phyloP scores from a whole-genome alignment of 2,113 vertebrate species.

The Hepsetus odoe region DNA sequence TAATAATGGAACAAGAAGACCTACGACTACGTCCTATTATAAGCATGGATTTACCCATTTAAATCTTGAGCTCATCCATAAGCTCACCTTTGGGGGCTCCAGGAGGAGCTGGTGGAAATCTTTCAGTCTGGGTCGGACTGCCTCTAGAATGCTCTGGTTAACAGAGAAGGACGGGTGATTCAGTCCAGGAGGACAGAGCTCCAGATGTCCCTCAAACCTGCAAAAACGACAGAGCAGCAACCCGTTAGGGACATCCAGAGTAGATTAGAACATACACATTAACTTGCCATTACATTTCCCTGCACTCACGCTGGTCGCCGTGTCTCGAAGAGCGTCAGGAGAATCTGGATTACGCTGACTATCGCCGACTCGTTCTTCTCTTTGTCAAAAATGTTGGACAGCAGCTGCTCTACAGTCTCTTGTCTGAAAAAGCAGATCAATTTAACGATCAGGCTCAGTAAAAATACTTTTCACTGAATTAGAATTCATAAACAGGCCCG shows the following conservation, averaged over 20 bases:
- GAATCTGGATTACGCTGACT: constrained; percentile 97
- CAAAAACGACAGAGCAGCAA: constrained; percentile 26
- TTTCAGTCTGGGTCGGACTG: constrained; percentile 90
- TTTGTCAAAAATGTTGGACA: constrained; percentile 94
- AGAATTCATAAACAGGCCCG: too few species aligned
- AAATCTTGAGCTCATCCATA: too few species aligned
- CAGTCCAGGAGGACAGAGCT: constrained; percentile 92
- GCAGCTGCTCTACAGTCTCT: constrained; percentile 95
- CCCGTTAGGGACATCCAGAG: not conserved
- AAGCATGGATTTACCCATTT: too few species aligned
- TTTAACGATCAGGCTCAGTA: too few species aligned
- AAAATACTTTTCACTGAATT: too few species aligned
- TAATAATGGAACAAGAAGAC: too few species aligned
- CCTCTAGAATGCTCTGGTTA: constrained; percentile 94
- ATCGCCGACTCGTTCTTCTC: constrained; percentile 97
- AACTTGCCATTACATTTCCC: too few species aligned
- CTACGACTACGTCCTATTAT: too few species aligned
- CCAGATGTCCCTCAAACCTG: constrained; percentile 97
- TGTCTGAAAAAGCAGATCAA: constrained; percentile 75
- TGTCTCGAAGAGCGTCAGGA: constrained; percentile 95
- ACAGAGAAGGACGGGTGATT: constrained; percentile 89
- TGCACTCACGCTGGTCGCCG: constrained; percentile 92
- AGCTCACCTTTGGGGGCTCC: constrained; percentile 93
- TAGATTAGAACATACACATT: not conserved
- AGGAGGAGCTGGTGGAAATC: constrained; percentile 95